Conservation (phyloP, 2,113 vertebrate species). For the Phrynocephalus versicolor region DNA sequence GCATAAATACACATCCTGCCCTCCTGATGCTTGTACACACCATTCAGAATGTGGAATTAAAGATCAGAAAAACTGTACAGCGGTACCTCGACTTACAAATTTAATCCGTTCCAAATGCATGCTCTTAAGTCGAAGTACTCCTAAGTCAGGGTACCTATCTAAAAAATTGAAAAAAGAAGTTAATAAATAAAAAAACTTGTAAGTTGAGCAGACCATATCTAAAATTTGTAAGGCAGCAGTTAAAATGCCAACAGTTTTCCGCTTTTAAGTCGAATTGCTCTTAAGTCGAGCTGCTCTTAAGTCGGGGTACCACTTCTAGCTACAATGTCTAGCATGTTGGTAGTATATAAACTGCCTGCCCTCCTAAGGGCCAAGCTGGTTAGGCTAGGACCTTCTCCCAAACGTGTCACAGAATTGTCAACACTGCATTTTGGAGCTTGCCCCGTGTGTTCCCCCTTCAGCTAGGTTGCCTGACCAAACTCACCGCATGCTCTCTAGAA, state of each 20-base stretch:
- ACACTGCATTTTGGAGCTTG: slow-evolving; percentile 7
- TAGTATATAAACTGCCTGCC: not conserved
- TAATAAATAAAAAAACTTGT: too few species aligned
- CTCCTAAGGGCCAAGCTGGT: not conserved
- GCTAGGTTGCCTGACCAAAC: slow-evolving; percentile 44
- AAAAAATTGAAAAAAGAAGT: too few species aligned
- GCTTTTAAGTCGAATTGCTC: too few species aligned
- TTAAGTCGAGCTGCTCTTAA: too few species aligned
- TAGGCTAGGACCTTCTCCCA: not conserved
- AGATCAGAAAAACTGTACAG: not conserved
- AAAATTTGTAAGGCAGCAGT: too few species aligned
- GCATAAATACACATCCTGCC: not conserved
- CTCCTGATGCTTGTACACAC: not conserved
- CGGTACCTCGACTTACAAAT: too few species aligned
- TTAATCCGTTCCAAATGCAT: too few species aligned
- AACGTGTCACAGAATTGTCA: slow-evolving; percentile 23
- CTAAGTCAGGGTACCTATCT: too few species aligned
- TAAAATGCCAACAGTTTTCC: too few species aligned
- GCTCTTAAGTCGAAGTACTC: too few species aligned
- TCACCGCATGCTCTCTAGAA: slow-evolving; percentile 48
- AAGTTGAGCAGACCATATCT: too few species aligned
- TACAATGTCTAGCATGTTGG: not conserved
- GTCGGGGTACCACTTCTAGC: not conserved
- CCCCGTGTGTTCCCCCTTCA: slow-evolving; percentile 21
- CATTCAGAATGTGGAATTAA: not conserved